Evolutionary conservation across 2,113 vertebrate species (phyloP).

Genomic region (Campylomormyrus numenius): DNA sequence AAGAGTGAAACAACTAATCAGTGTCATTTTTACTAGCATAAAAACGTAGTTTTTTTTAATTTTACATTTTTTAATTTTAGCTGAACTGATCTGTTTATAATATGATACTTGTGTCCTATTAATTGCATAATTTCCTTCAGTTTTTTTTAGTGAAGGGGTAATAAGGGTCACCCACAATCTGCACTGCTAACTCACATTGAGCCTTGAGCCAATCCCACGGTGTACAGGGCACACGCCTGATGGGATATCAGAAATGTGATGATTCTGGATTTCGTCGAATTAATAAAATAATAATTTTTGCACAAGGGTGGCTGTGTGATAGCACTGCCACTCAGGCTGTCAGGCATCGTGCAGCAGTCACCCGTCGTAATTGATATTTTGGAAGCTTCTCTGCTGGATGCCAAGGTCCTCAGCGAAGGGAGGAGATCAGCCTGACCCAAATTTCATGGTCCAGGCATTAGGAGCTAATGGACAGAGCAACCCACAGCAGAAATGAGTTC

Average conservation of each 20-base stretch:
- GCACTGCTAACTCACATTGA: neutral
- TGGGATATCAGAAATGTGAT: neutral
- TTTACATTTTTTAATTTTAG: too few species aligned
- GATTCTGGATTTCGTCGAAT: neutral
- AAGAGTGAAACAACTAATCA: neutral
- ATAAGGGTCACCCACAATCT: neutral
- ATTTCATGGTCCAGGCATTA: neutral
- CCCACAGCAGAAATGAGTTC: neutral
- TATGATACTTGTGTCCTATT: too few species aligned
- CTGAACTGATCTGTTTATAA: too few species aligned
- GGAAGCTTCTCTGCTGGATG: neutral
- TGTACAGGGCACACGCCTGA: neutral
- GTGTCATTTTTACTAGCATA: neutral
- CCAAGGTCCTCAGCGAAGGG: neutral
- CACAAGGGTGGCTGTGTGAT: neutral
- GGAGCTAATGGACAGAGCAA: neutral
- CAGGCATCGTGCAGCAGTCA: neutral
- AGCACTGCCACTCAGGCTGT: neutral
- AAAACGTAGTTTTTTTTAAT: too few species aligned
- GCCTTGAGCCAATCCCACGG: neutral
- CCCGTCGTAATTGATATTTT: neutral
- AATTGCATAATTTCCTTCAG: neutral
- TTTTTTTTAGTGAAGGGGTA: neutral
- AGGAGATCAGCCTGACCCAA: neutral
- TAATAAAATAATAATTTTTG: neutral